Conservation (phyloP, 2,113 vertebrate genomes). For the Gasterosteus nipponicus region DNA sequence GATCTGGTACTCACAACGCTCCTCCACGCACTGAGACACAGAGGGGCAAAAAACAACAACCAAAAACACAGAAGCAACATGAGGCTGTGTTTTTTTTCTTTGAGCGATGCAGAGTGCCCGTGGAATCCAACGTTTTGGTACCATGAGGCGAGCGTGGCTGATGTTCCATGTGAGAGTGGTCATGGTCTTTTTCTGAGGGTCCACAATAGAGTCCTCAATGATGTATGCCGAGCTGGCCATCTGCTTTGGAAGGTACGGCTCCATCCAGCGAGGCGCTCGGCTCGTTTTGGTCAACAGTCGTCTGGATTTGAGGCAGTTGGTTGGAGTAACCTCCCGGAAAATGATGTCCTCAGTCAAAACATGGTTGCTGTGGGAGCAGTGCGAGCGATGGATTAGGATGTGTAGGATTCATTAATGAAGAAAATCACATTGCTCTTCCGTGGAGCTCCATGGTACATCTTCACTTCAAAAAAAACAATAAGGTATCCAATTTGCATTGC, state of each 20-base stretch:
- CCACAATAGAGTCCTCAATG: constrained; percentile 96
- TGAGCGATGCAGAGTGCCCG: neutral
- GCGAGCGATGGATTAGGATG: neutral
- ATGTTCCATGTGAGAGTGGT: constrained; percentile 98
- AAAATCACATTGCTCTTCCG: neutral
- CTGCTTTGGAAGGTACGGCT: constrained; percentile 91
- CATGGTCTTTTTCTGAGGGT: constrained; percentile 92
- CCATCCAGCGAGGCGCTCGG: constrained; percentile 93
- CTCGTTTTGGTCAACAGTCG: constrained; percentile 97
- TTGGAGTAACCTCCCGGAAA: constrained; percentile 92
- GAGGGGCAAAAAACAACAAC: neutral
- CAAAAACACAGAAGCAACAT: constrained; percentile 13
- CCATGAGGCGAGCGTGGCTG: constrained; percentile 93
- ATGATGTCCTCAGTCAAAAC: constrained; percentile 97
- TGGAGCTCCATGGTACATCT: neutral
- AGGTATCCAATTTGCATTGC: neutral
- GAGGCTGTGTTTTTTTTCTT: neutral
- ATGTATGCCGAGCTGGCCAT: constrained; percentile 94
- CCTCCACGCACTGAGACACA: constrained; percentile 87
- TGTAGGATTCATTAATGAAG: neutral
- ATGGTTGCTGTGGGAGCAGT: constrained; percentile 86
- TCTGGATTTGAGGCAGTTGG: constrained; percentile 94
- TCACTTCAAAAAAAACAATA: neutral
- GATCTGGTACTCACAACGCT: constrained; percentile 89
- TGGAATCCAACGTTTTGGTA: constrained; percentile 53